A percentile compares a stretch with the other conserved stretches of the same genome.
These are phyloP conservation scores for Tarsius wallacei DNA, from an alignment of 2,797 vertebrate species.

Conservation along the genomic window DNA sequence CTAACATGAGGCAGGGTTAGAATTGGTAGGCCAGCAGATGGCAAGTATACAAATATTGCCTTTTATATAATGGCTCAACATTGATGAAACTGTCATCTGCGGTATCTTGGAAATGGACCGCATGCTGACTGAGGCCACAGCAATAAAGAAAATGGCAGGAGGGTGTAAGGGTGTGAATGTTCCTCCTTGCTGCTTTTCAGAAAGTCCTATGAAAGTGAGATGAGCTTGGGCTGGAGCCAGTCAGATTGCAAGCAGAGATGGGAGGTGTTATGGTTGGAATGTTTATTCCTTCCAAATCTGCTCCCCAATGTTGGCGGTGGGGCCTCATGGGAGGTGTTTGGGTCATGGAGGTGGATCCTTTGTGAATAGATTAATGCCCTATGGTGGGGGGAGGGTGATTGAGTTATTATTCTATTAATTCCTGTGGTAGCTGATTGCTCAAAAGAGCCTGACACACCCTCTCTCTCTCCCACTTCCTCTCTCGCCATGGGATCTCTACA, in stretches of 20 bases:
- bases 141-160: background rate
- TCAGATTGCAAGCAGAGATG: background rate
- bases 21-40: background rate
- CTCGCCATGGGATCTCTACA: background rate
- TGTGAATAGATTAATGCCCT: background rate
- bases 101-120: background rate
- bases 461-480: background rate
- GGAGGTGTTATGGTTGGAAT: background rate
- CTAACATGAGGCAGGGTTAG: slow-evolving; percentile 1
- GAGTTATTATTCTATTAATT: background rate
- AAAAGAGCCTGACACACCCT: background rate
- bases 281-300: background rate
- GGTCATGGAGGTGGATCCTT: background rate
- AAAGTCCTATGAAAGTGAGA: background rate
- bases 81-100: background rate
- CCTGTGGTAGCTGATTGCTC: background rate
- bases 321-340: background rate
- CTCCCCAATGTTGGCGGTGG: background rate
- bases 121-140: background rate
- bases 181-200: background rate
- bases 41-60: background rate
- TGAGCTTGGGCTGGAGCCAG: background rate
- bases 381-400: background rate
- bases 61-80: background rate
- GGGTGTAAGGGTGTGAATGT: background rate